A percentile compares a stretch with the other conserved stretches of the same genome.
phyloP scores from a whole-genome alignment of 2,797 vertebrate genomes.

The Tympanoctomys barrerae region DNA sequence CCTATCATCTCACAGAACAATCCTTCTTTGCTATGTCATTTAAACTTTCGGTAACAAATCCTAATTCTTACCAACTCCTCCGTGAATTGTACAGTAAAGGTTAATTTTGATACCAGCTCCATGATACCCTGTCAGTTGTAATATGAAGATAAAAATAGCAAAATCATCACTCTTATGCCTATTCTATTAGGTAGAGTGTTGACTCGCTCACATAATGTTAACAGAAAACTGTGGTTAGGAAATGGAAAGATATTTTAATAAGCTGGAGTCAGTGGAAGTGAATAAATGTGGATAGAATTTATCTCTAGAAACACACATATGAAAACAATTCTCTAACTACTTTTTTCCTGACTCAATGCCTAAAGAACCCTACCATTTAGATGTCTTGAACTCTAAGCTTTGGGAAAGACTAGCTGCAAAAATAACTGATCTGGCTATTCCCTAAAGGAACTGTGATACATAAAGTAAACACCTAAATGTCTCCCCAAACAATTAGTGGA shows the following conservation, averaged over 20 bases:
- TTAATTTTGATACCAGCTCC: conserved; percentile 26
- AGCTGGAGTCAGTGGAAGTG: not conserved
- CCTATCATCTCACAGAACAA: not conserved
- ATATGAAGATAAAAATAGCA: conserved; percentile 23
- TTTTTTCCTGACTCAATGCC: conserved; percentile 5
- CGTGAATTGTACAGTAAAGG: not conserved
- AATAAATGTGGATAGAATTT: conserved; percentile 12
- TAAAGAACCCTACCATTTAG: not conserved
- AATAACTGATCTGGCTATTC: conserved; percentile 7
- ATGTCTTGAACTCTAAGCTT: not conserved
- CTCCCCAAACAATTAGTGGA: not conserved
- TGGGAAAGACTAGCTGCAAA: not conserved
- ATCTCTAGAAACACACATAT: conserved; percentile 3
- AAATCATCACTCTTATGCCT: not conserved
- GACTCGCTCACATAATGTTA: not conserved
- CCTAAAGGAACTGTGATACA: not conserved
- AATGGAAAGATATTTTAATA: conserved; percentile 49
- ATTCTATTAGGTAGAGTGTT: not conserved
- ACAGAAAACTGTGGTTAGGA: not conserved
- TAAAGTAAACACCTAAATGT: conserved; percentile 12
- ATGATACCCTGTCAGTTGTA: not conserved
- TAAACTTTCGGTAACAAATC: not conserved
- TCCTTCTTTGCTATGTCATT: not conserved
- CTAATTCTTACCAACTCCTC: not conserved
- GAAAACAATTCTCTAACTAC: not conserved